Evolutionary conservation across 2,797 vertebrate species (phyloP).

Genomic region (Carduelis carduelis): DNA sequence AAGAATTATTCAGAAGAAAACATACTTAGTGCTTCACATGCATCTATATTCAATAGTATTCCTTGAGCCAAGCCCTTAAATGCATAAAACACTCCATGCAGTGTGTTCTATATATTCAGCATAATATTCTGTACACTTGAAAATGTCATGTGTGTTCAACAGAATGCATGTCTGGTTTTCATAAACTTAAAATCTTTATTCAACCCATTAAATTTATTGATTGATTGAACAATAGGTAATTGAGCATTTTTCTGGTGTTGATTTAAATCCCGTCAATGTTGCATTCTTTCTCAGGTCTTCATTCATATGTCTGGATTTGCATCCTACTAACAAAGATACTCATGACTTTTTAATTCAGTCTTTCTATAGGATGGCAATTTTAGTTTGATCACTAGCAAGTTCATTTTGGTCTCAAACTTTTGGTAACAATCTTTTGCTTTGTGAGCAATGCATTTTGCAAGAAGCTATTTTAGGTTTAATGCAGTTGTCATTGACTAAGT

Average conservation of each 20-base stretch:
- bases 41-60: neutral
- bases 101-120: neutral
- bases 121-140: neutral
- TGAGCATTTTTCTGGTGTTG: neutral
- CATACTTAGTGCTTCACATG: neutral
- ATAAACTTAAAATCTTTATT: neutral
- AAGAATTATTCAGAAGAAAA: slow-evolving; percentile 18
- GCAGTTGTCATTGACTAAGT: neutral
- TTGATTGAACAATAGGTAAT: neutral
- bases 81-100: neutral
- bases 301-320: neutral
- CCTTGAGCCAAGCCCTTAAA: neutral
- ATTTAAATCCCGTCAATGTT: neutral
- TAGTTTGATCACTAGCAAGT: neutral
- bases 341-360: neutral
- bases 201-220: neutral
- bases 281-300: neutral
- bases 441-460: neutral
- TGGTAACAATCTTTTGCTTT: neutral
- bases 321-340: neutral
- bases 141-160: neutral
- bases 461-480: neutral
- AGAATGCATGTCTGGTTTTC: neutral
- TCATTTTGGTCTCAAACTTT: neutral
- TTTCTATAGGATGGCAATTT: neutral